Evolutionary conservation across 2,888 invertebrate genomes (phyloP).

Genomic region (Parascotia fuliginaria): DNA sequence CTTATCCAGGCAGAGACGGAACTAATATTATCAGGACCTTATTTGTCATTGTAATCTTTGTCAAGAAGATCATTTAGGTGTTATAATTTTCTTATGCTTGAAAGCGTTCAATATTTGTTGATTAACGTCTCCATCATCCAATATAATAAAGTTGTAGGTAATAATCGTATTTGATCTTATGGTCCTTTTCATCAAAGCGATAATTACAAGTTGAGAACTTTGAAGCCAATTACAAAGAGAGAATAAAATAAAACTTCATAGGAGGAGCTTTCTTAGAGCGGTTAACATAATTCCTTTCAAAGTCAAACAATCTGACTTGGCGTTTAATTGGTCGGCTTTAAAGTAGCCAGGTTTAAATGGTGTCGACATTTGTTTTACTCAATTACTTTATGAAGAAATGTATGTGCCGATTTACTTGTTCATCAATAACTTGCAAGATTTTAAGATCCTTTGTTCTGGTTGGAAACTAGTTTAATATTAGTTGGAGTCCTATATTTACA

Average conservation of each 20-base stretch:
- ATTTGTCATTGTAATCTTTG: too few species aligned
- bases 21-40: too few species aligned
- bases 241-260: constrained; percentile 30
- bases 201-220: constrained; percentile 17
- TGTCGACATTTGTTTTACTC: neutral
- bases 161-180: neutral
- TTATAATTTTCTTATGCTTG: too few species aligned
- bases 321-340: constrained; percentile 14
- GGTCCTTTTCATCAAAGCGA: constrained; percentile 6
- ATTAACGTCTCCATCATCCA: neutral
- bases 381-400: neutral
- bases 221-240: constrained; percentile 36
- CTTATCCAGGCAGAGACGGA: too few species aligned
- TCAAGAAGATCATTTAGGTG: too few species aligned
- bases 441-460: too few species aligned
- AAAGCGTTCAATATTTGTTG: neutral
- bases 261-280: constrained; percentile 14
- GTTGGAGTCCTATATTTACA: too few species aligned
- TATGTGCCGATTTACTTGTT: neutral
- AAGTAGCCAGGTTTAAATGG: neutral
- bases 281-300: constrained; percentile 19
- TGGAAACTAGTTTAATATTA: too few species aligned
- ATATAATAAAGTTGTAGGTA: neutral
- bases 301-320: constrained; percentile 21
- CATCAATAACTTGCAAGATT: too few species aligned